phyloP scores from a whole-genome alignment of 2,888 invertebrate genomes.

The Bunonema sp. region DNA sequence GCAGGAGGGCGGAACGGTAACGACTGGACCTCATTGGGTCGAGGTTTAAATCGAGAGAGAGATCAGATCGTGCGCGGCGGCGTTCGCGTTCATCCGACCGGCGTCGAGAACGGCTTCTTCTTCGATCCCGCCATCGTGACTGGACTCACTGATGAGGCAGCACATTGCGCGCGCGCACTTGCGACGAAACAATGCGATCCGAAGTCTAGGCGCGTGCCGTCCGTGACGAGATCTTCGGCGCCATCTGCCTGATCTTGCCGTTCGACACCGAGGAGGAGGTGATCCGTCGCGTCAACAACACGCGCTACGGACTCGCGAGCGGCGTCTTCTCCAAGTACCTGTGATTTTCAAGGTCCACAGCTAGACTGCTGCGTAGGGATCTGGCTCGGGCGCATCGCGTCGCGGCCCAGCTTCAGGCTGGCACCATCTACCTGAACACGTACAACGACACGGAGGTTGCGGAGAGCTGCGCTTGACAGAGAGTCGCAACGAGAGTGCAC shows the following conservation, averaged over 20 bases:
- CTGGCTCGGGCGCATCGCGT: slow-evolving; percentile 50
- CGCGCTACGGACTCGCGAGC: slow-evolving; percentile 51
- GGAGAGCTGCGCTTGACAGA: neutral
- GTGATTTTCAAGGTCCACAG: slow-evolving; percentile 41
- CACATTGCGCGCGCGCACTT: too few relatives aligned
- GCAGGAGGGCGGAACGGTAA: slow-evolving; percentile 36
- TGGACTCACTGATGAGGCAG: too few relatives aligned
- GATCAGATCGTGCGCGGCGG: slow-evolving; percentile 48
- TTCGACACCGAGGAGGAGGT: slow-evolving; percentile 52
- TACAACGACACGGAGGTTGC: slow-evolving; percentile 51
- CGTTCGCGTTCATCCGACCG: slow-evolving; percentile 45
- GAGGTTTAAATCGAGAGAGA: neutral
- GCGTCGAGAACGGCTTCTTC: slow-evolving; percentile 47
- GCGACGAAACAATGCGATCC: too few relatives aligned
- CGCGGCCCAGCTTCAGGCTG: slow-evolving; percentile 48
- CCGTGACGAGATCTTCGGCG: slow-evolving; percentile 52
- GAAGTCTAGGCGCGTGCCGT: slow-evolving; percentile 50
- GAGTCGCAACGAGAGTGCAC: neutral
- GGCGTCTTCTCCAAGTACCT: slow-evolving; percentile 52
- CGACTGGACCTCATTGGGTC: neutral
- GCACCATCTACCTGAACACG: slow-evolving; percentile 52
- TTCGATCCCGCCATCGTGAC: slow-evolving; percentile 50
- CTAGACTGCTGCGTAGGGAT: slow-evolving; percentile 27
- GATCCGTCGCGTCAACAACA: slow-evolving; percentile 49
- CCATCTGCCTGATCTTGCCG: slow-evolving; percentile 49